Conservation (phyloP, 2,797 vertebrate genomes). For the Prunella strophiata region DNA sequence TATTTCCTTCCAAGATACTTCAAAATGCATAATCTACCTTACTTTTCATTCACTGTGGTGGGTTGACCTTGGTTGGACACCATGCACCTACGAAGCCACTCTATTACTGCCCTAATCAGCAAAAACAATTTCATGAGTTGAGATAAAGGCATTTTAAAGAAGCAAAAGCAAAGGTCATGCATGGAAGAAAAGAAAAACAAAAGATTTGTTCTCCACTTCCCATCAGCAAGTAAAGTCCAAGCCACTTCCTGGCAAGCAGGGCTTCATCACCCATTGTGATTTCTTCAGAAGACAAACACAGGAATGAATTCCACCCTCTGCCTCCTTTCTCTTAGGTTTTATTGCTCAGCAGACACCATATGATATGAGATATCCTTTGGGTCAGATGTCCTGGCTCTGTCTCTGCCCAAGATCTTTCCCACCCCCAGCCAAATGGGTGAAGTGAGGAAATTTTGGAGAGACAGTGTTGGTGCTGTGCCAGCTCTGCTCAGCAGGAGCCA, state of each 20-base stretch:
- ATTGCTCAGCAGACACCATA: neutral
- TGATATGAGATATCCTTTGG: neutral
- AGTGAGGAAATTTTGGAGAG: neutral
- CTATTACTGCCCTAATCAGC: neutral
- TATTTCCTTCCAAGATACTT: neutral
- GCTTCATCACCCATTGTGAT: fast-evolving
- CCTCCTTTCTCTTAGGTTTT: neutral
- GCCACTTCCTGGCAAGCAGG: neutral
- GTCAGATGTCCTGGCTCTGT: too few relatives aligned
- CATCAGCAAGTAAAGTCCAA: neutral
- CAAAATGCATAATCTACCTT: neutral
- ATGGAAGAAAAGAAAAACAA: neutral
- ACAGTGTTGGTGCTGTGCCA: fast-evolving
- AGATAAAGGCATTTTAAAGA: neutral
- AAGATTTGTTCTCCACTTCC: neutral
- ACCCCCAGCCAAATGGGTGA: fast-evolving
- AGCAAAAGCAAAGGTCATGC: neutral
- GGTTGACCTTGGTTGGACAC: neutral
- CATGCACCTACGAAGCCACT: neutral
- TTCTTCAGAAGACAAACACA: neutral
- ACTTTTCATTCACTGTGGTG: neutral
- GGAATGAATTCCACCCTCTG: neutral
- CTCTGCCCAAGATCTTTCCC: too few relatives aligned
- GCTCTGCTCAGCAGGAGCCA: neutral
- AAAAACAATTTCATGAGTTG: neutral